Percentiles rank a stretch among this genome's conserved stretches.
Evolutionary conservation across 1,140 invertebrate genomes (phyloP).

Genomic region (Hycleus phaleratus): DNA sequence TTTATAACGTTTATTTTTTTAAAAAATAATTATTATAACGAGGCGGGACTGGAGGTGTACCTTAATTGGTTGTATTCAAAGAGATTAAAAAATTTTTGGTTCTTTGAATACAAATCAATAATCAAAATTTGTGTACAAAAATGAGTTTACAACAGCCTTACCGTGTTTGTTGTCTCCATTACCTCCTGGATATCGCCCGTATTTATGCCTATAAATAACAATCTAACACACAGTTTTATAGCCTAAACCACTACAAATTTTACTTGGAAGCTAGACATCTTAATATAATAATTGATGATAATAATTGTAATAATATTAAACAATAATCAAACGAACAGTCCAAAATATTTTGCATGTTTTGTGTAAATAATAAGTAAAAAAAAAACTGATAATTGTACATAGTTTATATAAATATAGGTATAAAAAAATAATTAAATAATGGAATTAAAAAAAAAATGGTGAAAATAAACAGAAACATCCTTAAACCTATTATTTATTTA

Average conservation of each 20-base stretch:
- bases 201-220: constrained; percentile 21
- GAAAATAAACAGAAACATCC: neutral
- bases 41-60: too few relatives aligned
- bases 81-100: neutral
- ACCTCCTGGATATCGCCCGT: constrained; percentile 16
- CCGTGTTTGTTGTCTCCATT: constrained; percentile 7
- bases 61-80: neutral
- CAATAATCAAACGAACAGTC: constrained; percentile 4
- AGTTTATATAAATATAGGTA: too few relatives aligned
- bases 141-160: constrained; percentile 8
- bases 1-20: too few relatives aligned
- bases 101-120: neutral
- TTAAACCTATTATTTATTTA: too few relatives aligned
- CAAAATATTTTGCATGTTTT: constrained; percentile 7
- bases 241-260: constrained; percentile 17
- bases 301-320: constrained; percentile 8
- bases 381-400: too few relatives aligned
- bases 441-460: constrained; percentile 5
- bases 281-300: neutral
- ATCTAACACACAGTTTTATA: constrained; percentile 20
- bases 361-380: too few relatives aligned
- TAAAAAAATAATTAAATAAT: neutral
- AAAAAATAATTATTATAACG: too few relatives aligned
- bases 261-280: constrained; percentile 13
- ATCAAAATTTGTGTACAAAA: neutral